Evolutionary conservation across 2,113 vertebrate genomes (phyloP), one percentile per base, ranked within the genome.

Genomic region (Seriola quinqueradiata): DNA sequence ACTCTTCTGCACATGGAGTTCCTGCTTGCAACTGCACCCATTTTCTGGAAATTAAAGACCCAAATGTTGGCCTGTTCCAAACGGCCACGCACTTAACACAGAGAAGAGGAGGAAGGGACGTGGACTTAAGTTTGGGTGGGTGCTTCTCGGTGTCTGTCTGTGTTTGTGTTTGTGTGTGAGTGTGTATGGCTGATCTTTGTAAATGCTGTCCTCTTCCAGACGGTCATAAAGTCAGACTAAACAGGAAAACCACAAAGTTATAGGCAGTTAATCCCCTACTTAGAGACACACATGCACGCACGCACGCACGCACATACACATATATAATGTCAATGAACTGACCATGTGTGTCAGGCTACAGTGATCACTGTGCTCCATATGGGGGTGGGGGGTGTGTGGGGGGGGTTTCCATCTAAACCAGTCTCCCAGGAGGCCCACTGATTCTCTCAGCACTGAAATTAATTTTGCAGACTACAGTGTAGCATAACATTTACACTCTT

Each of bases 201-300:
- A 38, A 85, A 73, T 55, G 77, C 61, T 83, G 77, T 84, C 84
- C 88, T 92, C 67, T 89, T 68, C 79, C 85, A 94, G 91, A 93
- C 89, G 23, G 82, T 90, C 90, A 90, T 72, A 85, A 89, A 91
- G 44, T 84, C 77, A 94, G 93, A 93, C 93, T 93, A 94, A 94
- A 94, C 93, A 94, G 92, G 90, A 94, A 94, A 90, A 78, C 86
- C 86, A 65, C 86, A 69, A 68, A 77, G 66, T 89, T 88, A 87
- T 83, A 91, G 85, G 81, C 81, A 86, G 75, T 86, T 91, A 92
- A 92, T 90, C 81, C 81, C 59, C 38, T 46, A 54, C 77, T 71
- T 63, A 82, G 48, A 70, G 44, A 87, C 42, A 79, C 23, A 64
- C 54, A 60, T 21, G 61, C 57, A 61, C 75, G 66, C 50, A 70